Base-by-base conservation (phyloP, 2,888 invertebrate genomes). In the Amphipyra berbera region DNA sequence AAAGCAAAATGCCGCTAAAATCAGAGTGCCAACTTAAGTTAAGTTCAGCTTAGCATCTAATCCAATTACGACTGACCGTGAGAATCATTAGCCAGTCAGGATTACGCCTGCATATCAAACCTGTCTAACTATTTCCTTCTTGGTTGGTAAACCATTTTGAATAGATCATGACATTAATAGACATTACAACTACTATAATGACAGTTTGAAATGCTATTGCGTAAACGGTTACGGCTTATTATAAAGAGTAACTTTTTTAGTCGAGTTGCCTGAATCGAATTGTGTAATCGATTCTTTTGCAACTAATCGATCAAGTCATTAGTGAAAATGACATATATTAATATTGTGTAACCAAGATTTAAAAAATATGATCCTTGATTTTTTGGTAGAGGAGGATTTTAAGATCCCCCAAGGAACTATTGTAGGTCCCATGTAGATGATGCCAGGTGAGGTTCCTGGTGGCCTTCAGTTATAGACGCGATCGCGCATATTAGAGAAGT, bases 101-200 rank as follows among this genome's bases (percentile, higher is more conserved):
- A 69, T 69, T 69, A 69, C 12, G 38, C 52, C 41, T 13, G 64
- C 58, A 55, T 71, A 74, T 69, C 75, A 74, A 63, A 71, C 75
- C 49, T 74, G 71, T 71, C 70, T 44, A 66, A 69, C 50, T 46
- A 74, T 63, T 71, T 71, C 71, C 71, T 71, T 57, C 71, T 71
- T 74, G 54, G 57, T 71, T 44, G 37, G 50, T 13, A 27, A 63
- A 60, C 15, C 40, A 37, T 73, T 74, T 61, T 74, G 54, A 74
- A 69, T 74, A 50, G 63, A 63, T 69, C 74, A 71, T 58, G 63
- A 55, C 64, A 42, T 74, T 45, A 73, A 44, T 55, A 54, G 59
- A 50, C 55, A 73, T 73, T 54, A 62, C 54, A 40, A 63, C 70
- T 69, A 56, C 42, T 13, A 69, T 74, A 70, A 1, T 69, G 75